phyloP scores from a whole-genome alignment of 2,113 vertebrate genomes.

The Erythrocebus patas region DNA sequence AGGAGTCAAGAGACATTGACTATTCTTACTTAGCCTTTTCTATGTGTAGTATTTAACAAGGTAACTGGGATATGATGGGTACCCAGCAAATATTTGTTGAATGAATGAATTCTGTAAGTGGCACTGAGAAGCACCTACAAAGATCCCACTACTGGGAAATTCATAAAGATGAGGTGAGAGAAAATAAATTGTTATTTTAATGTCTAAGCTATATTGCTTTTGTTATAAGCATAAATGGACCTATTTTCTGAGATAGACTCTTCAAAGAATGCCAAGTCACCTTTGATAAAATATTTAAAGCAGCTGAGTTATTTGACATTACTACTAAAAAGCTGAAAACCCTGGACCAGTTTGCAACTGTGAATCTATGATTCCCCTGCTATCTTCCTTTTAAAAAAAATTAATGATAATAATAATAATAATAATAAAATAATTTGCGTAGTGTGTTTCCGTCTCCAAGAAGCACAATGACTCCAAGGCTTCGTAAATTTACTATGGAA shows the following conservation, averaged over 20 bases:
- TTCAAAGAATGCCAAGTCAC: conserved; percentile 16
- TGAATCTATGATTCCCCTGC: not conserved
- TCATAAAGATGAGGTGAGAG: not conserved
- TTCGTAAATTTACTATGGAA: not conserved
- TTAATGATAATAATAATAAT: too few relatives aligned
- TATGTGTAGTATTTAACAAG: not conserved
- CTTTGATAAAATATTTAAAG: conserved; percentile 46
- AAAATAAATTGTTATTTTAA: not conserved
- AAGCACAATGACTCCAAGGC: not conserved
- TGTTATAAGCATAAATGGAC: not conserved
- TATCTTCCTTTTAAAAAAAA: not conserved
- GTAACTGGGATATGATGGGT: not conserved
- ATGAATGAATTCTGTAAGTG: not conserved
- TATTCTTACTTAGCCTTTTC: not conserved
- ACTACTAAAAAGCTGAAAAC: not conserved
- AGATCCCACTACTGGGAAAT: not conserved
- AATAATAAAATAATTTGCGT: not conserved
- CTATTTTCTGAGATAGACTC: not conserved
- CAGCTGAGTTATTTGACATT: not conserved
- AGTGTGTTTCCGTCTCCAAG: not conserved
- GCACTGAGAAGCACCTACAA: not conserved
- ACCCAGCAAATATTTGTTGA: not conserved
- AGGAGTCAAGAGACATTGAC: not conserved
- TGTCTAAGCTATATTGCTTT: not conserved
- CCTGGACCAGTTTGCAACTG: not conserved